Percentiles rank a stretch among this genome's conserved stretches.
phyloP scores from a whole-genome alignment of 2,888 invertebrate genomes.

The Mystacides longicornis region DNA sequence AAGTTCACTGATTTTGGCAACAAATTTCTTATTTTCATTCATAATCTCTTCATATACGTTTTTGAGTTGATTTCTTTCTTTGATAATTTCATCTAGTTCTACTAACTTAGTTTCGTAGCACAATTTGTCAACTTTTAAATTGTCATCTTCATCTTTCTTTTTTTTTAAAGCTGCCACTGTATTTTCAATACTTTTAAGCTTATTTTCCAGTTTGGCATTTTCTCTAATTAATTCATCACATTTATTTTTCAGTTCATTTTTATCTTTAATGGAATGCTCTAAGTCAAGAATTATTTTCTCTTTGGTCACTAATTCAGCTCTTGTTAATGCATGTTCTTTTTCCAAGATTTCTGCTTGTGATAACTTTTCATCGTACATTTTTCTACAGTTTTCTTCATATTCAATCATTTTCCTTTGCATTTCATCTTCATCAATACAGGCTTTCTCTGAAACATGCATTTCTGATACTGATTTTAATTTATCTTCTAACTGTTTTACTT shows the following conservation, averaged over 20 bases:
- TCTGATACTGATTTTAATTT: constrained; percentile 19
- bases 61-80: constrained; percentile 7
- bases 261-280: constrained; percentile 11
- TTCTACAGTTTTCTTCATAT: constrained; percentile 30
- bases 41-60: constrained; percentile 3
- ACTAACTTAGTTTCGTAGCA: constrained; percentile 5
- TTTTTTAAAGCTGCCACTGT: constrained; percentile 18
- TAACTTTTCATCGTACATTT: constrained; percentile 32
- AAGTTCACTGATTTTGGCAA: constrained; percentile 3
- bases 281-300: constrained; percentile 28
- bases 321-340: constrained; percentile 10
- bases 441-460: constrained; percentile 17
- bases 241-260: constrained; percentile 17
- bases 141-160: constrained; percentile 21
- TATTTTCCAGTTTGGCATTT: constrained; percentile 25
- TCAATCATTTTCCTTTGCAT: constrained; percentile 30
- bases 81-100: background rate
- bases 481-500: constrained; percentile 29
- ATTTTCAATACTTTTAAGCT: constrained; percentile 21
- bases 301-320: constrained; percentile 23
- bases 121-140: constrained; percentile 1
- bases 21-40: constrained; percentile 9
- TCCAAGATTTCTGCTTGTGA: constrained; percentile 20
- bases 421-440: constrained; percentile 19
- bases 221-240: constrained; percentile 9